Percentiles rank a stretch among this genome's conserved stretches.
Evolutionary conservation across 2,113 vertebrate genomes (phyloP).

Genomic region (Neolamprologus variostigma): DNA sequence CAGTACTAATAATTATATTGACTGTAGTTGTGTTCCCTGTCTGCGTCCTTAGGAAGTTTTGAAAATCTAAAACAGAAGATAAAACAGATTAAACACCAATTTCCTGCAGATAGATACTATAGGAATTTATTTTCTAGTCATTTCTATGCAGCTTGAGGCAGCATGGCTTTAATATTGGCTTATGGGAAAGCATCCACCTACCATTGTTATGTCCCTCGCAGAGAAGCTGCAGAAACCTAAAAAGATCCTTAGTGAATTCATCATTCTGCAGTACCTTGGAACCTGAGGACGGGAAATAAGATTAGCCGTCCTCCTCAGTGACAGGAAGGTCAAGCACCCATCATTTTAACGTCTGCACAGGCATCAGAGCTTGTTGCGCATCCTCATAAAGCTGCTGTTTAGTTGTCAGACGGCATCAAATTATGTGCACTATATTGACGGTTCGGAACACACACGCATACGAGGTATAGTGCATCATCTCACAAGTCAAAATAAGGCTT

Average conservation of each 20-base stretch:
- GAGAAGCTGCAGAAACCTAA: conserved; percentile 94
- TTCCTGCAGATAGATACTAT: not conserved
- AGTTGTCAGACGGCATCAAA: not conserved
- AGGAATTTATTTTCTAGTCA: not conserved
- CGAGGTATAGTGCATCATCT: conserved; percentile 20
- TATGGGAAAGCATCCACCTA: conserved; percentile 56
- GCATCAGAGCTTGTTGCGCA: conserved; percentile 25
- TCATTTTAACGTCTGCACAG: conserved; percentile 19
- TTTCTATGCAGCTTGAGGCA: not conserved
- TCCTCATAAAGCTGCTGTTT: conserved; percentile 27
- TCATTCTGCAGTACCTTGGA: conserved; percentile 97
- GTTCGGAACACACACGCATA: not conserved
- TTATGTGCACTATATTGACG: conserved; percentile 9
- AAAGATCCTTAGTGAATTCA: conserved; percentile 95
- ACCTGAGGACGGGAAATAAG: conserved; percentile 77
- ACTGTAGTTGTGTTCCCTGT: conserved; percentile 97
- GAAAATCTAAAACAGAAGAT: conserved; percentile 78
- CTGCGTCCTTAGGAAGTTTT: conserved; percentile 95
- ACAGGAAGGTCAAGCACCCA: conserved; percentile 10
- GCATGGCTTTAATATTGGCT: not conserved
- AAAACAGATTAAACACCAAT: not conserved
- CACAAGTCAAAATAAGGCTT: conserved; percentile 6
- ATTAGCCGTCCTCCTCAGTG: conserved; percentile 15
- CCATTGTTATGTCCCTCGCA: conserved; percentile 98
- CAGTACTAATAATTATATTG: conserved; percentile 96